Evolutionary conservation across 2,797 vertebrate species (phyloP).

Genomic region (Molossus alvarezi): DNA sequence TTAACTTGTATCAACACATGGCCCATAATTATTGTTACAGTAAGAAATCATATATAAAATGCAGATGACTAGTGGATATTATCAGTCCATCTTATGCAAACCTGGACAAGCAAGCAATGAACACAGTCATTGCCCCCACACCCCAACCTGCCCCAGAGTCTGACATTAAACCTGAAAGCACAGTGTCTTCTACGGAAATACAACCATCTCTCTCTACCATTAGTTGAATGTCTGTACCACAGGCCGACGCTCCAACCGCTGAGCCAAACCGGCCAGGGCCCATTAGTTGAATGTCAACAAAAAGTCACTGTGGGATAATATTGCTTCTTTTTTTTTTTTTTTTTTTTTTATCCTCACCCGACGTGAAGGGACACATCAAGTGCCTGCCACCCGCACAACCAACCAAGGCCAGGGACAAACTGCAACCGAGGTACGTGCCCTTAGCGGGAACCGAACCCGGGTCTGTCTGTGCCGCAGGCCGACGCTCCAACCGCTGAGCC

Average conservation of each 20-base stretch:
- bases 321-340: background rate
- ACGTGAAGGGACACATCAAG: no score
- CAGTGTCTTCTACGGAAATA: background rate
- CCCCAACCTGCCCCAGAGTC: no score
- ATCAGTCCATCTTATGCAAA: background rate
- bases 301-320: background rate
- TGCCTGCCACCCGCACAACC: no score
- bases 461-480: no score
- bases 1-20: background rate
- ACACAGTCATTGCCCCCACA: background rate
- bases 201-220: background rate
- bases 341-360: no score
- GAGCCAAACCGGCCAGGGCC: no score
- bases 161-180: background rate
- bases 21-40: background rate
- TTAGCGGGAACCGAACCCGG: no score
- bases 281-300: background rate
- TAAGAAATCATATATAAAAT: conserved; percentile 19
- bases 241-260: no score
- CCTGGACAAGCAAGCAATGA: background rate
- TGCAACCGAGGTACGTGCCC: no score
- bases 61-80: background rate
- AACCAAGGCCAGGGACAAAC: no score
- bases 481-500: no score
- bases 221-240: background rate